Base-by-base conservation (phyloP, 2,113 vertebrate species). In the Coracopsis vasa region DNA sequence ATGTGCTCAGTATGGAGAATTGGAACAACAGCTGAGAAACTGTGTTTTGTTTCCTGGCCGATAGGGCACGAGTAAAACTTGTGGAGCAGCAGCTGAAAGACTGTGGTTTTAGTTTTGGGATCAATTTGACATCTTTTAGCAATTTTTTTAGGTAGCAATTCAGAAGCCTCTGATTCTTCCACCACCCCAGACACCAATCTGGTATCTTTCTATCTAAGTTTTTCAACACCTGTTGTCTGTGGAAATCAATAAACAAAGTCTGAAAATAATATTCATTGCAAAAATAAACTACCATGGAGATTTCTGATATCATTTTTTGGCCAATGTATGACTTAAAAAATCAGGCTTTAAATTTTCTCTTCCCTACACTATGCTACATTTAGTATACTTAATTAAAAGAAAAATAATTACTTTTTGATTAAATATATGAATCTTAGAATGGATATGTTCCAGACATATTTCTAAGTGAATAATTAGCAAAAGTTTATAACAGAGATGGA, bases 231-330 rank as follows among this genome's bases (percentile, higher is more conserved):
- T 97, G 96, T 97, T 95, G 81, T 96, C 86, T 92, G 79, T 91
- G 81, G 60, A 92, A 94, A 94, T 94, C 95, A 94, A 94, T 96
- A 97, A 97, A 94, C 83, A 96, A 91, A 91, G 72, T 44, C 91
- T 92, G 93, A 97, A 96, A 97, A 94, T 86, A 89, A 86, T 85
- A 82, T 92, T 62, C 14, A 80, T 45, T 74, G 44, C 25, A 94
- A 95, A 92, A 96, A 93, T 70, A 92, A 88, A 60, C 14, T 72
- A 25, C 60, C 80, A 78, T 41, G 37, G 60, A 83, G 56, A 83
- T 71, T 82, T 88, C 42, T 87, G 37, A 74, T 81, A 80, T 24
- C 0, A 27, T 86, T 92, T 95, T 92, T 92, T 79, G 60, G 48
- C 19, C 27, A 78, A 11, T 18, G 6, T 35, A 27, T 65, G 15